Base-by-base conservation (phyloP, 2,888 invertebrate genomes). In the Perizoma flavofasciatum region DNA sequence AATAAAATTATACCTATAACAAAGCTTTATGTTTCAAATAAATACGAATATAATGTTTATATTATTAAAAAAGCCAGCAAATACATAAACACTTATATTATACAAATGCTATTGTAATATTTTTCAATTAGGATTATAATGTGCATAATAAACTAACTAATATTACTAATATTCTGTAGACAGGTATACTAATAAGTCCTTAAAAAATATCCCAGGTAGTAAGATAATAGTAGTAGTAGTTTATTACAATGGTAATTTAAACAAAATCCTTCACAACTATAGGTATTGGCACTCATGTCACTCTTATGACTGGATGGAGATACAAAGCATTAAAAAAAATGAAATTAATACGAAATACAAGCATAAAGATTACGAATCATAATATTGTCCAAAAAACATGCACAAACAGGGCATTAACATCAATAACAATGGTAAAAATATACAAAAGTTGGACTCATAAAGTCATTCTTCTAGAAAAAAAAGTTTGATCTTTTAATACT, bases 401-500 rank as follows among this genome's bases (percentile, higher is more conserved):
- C 74, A 72, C 66, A 75, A 78, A 81, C 78, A 70, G 74, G 79
- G 74, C 79, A 78, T 63, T 61, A 69, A 72, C 69, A 79, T 79
- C 67, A 70, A 77, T 71, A 83, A 85, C 70, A 78, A 74, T 77
- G 73, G 77, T 76, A 78, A 83, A 84, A 83, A 80, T 79, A 81
- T 81, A 82, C 79, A 78, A 83, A 83, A 83, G 76, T 82, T 85
- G 81, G 83, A 85, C 82, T 85, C 76, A 73, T 77, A 79, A 78
- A 70, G 71, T 75, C 75, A 72, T 75, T 69, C 66, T 63, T 62
- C 34, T n/a, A n/a, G 52, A 3, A 62, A 34, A 44, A 39, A 60
- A 71, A 67, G 56, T 69, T 63, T 69, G 56, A 65, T 68, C 65
- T 60, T 45, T 77, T 93, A 93, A 89, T 89, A 93, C 81, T 94